Percentiles rank a stretch among this genome's conserved stretches.
Conservation (phyloP, 2,888 invertebrate species). For the Leptinotarsa juncta region DNA sequence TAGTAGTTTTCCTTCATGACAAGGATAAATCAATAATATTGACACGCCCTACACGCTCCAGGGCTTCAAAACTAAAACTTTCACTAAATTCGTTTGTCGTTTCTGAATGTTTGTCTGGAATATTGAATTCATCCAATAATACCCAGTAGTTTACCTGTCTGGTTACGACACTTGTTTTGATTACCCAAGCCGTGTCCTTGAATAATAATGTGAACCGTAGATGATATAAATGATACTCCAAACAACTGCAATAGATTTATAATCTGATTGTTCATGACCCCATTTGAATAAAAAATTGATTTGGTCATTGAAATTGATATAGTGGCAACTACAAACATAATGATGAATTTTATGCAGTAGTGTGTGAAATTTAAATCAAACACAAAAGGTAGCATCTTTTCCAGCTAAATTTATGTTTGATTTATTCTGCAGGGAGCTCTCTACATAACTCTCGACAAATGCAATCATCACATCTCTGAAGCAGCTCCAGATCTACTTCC, state of each 20-base stretch:
- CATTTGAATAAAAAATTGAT: background rate
- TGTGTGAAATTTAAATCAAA: no score
- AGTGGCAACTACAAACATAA: no score
- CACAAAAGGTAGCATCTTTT: no score
- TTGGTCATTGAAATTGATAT: background rate
- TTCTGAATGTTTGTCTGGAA: background rate
- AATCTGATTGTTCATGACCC: constrained; percentile 5
- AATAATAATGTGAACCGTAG: constrained; percentile 1
- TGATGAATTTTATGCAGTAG: no score
- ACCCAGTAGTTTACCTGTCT: constrained; percentile 1
- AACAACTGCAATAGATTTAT: background rate
- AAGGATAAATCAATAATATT: background rate
- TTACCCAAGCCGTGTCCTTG: background rate
- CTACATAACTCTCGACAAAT: no score
- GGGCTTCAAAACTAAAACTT: background rate
- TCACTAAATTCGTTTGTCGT: background rate
- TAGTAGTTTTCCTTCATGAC: background rate
- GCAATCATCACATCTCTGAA: no score
- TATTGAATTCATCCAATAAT: background rate
- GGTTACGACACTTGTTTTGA: constrained; percentile 12
- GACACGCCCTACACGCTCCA: background rate
- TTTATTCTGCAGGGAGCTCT: no score
- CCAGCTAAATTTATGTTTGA: no score
- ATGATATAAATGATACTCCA: background rate
- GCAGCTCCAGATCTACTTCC: no score